A percentile compares a stretch with the other conserved stretches of the same genome.
Conservation (phyloP, 2,113 vertebrate species). For the Ochotona curzoniae region DNA sequence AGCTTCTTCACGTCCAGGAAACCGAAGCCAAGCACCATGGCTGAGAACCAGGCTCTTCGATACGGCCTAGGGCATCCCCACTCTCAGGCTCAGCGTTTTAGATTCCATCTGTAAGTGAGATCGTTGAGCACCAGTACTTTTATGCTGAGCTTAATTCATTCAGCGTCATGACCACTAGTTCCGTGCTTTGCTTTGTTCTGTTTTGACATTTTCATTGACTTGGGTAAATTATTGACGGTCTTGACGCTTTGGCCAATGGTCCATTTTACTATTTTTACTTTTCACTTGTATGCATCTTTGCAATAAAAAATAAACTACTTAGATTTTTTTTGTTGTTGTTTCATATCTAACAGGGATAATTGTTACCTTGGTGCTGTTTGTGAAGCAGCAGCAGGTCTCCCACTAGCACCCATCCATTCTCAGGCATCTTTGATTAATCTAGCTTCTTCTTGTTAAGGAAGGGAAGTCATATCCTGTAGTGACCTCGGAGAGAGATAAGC, state of each 20-base stretch:
- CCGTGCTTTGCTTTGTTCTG: not conserved
- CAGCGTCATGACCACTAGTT: no score
- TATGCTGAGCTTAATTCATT: no score
- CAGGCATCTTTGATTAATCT: not conserved
- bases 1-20: no score
- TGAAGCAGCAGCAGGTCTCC: not conserved
- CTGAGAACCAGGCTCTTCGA: no score
- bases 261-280: not conserved
- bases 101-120: no score
- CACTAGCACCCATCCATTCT: not conserved
- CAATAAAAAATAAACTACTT: not conserved
- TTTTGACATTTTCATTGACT: not conserved
- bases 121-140: no score
- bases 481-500: constrained; percentile 45
- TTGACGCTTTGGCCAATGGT: not conserved
- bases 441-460: not conserved
- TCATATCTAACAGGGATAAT: not conserved
- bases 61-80: no score
- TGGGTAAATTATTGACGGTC: not conserved
- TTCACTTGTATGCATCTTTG: not conserved
- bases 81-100: no score
- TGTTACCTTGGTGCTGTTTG: not conserved
- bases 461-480: not conserved
- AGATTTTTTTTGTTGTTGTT: not conserved
- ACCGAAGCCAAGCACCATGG: no score